Base-by-base conservation (phyloP, 2,797 vertebrate species). In the Brachyrhaphis roseni region DNA sequence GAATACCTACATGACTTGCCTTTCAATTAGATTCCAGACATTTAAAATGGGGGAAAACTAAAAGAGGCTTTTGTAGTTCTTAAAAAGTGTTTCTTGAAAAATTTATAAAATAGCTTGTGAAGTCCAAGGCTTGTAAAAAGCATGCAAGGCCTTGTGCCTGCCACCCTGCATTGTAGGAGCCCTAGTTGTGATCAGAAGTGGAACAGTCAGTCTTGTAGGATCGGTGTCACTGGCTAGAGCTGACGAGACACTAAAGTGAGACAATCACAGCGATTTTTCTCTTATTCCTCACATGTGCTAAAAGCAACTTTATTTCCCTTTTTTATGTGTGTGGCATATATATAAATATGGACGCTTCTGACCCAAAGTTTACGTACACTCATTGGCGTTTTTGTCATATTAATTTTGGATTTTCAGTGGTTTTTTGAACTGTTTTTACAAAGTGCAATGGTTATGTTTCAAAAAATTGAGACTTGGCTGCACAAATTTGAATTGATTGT, bases 81-180 rank as follows among this genome's bases (percentile, higher is more conserved):
- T 84, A 88, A 80, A 93, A 93, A 91, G 39, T 26, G 34, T 89
- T 80, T 78, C 51, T 70, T 79, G 70, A 90, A 93, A 93, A 93
- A 89, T 88, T 45, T 93, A 92, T 70, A 93, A 93, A 94, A 91
- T 81, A 62, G 89, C 64, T 81, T 86, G 85, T 80, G 84, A 90
- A 90, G 84, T 84, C 68, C 43, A 31, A 72, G 80, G 64, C 80
- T 87, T 75, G 80, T 92, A 91, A 91, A 93, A 93, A 93, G 90
- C 91, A 91, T 91, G 88, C 89, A 31, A 84, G 90, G 87, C 88
- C 79, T 78, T 80, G 51, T 39, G 84, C 85, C 87, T 80, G 83
- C 84, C 87, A 84, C 87, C 84, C 89, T 90, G 91, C 86, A 82
- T 84, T 83, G 84, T 81, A 90, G 87, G 88, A 90, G 92, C 90